A percentile compares a stretch with the other conserved stretches of the same genome.
Evolutionary conservation across 2,888 invertebrate genomes (phyloP).

Genomic region (Sceliomorpha sp.): DNA sequence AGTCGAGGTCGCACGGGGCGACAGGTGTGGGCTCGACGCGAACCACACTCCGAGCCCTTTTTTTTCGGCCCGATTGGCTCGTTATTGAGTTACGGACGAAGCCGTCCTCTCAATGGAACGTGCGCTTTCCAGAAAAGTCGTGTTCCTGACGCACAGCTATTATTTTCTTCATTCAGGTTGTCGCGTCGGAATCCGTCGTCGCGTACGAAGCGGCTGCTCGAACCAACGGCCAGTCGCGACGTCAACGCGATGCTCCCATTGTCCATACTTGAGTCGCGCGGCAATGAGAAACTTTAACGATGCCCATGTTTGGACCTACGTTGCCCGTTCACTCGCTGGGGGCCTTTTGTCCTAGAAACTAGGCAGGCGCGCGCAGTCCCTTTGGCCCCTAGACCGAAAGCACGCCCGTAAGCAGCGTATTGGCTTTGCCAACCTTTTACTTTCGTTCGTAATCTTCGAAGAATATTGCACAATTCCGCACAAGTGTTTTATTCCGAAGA

Average conservation of each 20-base stretch:
- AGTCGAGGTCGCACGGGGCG: slow-evolving; percentile 41
- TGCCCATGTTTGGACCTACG: slow-evolving; percentile 57
- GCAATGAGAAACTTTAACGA: slow-evolving; percentile 51
- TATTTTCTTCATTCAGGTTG: neutral
- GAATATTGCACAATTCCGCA: no score
- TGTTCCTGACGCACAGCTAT: no score
- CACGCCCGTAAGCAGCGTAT: no score
- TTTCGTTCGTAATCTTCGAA: slow-evolving; percentile 6
- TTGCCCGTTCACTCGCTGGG: slow-evolving; percentile 29
- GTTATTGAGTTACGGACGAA: slow-evolving; percentile 47
- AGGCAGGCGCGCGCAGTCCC: slow-evolving; percentile 12
- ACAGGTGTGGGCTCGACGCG: slow-evolving; percentile 35
- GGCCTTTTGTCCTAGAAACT: slow-evolving; percentile 67
- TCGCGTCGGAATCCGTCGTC: no score
- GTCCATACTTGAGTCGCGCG: slow-evolving; percentile 25
- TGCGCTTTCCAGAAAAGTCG: neutral
- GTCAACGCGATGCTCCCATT: slow-evolving; percentile 9
- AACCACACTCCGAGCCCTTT: neutral
- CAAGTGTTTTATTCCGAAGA: no score
- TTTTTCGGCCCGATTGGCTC: slow-evolving; percentile 63
- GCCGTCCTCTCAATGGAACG: slow-evolving; percentile 1
- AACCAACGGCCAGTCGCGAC: slow-evolving; percentile 7
- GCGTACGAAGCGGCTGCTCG: slow-evolving; percentile 20
- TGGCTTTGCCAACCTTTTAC: no score
- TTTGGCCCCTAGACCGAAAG: neutral